A percentile compares a stretch with the other conserved stretches of the same genome.
phyloP scores from a whole-genome alignment of 2,888 invertebrate genomes.

The Caenorhabditis sp. region DNA sequence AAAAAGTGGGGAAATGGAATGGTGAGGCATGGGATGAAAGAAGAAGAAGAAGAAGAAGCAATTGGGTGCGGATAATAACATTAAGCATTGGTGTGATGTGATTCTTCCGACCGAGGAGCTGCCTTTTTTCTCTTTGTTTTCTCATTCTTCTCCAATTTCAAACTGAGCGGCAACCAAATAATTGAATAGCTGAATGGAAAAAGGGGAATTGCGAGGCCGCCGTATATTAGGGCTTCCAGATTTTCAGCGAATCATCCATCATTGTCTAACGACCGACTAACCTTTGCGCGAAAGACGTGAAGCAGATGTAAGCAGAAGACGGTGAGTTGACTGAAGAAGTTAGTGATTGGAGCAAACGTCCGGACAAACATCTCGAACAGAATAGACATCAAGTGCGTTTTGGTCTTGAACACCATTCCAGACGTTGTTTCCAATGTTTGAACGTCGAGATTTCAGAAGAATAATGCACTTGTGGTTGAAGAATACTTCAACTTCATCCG shows the following conservation, averaged over 20 bases:
- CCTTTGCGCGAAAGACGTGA: conserved; percentile 35
- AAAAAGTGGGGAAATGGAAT: conserved; percentile 7
- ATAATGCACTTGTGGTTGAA: conserved; percentile 15
- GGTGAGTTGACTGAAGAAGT: conserved; percentile 40
- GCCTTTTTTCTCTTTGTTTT: too few species aligned
- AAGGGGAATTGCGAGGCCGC: background rate
- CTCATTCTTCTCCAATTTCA: background rate
- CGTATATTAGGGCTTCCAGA: background rate
- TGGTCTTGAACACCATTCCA: conserved; percentile 33
- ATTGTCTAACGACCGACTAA: too few species aligned
- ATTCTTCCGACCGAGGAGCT: conserved; percentile 11
- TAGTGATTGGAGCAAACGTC: conserved; percentile 36
- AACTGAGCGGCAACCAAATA: conserved; percentile 8
- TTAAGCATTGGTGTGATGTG: conserved; percentile 15
- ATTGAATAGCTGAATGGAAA: conserved; percentile 6
- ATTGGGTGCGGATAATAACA: conserved; percentile 4
- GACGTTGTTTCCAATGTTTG: background rate
- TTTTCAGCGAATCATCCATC: too few species aligned
- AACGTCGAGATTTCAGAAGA: background rate
- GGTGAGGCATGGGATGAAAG: background rate
- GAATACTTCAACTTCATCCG: too few species aligned
- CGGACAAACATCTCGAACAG: conserved; percentile 23
- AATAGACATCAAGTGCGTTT: conserved; percentile 29
- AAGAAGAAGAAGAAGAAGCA: conserved; percentile 5
- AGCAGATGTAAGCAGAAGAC: conserved; percentile 41